Conservation (phyloP, 2,888 invertebrate species). For the Octodonta nipae region DNA sequence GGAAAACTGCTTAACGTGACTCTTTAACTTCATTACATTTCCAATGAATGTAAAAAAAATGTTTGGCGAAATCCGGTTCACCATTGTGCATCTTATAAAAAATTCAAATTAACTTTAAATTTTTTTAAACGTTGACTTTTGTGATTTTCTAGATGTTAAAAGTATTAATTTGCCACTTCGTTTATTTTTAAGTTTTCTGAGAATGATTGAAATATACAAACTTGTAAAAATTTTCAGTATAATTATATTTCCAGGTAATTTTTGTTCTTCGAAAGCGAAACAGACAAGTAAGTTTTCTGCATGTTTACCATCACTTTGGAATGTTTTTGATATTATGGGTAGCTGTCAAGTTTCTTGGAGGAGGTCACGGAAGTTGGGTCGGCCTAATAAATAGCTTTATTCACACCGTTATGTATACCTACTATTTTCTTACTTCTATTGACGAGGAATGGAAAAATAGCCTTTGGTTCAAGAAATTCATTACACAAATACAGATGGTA, state of each 20-base stretch:
- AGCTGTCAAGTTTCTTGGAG: constrained; percentile 67
- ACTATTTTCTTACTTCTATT: constrained; percentile 64
- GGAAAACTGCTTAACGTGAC: no score
- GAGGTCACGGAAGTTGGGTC: constrained; percentile 57
- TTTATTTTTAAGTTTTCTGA: no score
- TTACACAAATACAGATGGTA: constrained; percentile 72
- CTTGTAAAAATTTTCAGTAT: no score
- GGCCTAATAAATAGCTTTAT: constrained; percentile 62
- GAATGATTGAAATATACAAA: no score
- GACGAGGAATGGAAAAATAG: constrained; percentile 51
- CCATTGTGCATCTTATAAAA: no score
- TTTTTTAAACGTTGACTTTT: no score
- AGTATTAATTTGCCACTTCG: no score
- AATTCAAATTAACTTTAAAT: no score
- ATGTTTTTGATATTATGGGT: constrained; percentile 93
- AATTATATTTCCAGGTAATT: constrained; percentile 59
- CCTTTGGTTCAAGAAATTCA: constrained; percentile 63
- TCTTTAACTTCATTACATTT: no score
- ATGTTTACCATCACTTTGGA: constrained; percentile 87
- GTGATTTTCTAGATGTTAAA: no score
- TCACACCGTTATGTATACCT: constrained; percentile 70
- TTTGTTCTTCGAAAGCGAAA: constrained; percentile 87
- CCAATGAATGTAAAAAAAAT: no score
- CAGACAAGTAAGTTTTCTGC: constrained; percentile 77
- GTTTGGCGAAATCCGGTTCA: no score